These are phyloP conservation scores for Aptenodytes patagonicus DNA, from an alignment of 2,113 vertebrate species.

Conservation along the genomic window DNA sequence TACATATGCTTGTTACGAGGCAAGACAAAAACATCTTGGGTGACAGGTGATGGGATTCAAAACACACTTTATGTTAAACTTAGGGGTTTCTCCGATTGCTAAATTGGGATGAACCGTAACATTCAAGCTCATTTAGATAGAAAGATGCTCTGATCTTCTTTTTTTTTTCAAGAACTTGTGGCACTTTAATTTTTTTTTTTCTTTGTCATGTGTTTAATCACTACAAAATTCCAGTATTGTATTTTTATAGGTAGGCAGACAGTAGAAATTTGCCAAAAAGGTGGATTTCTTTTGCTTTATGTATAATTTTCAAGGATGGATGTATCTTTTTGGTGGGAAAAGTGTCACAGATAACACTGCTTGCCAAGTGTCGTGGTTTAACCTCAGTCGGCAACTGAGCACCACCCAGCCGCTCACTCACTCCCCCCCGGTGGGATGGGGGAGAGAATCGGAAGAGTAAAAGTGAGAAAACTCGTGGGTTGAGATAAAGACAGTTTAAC, in stretches of 20 bases:
- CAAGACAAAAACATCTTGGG: background rate
- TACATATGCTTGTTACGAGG: background rate
- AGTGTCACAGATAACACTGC: background rate
- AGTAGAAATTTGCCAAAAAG: background rate
- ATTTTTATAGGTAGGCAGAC: fast-evolving
- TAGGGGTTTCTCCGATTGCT: background rate
- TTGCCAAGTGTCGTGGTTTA: background rate
- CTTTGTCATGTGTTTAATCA: background rate
- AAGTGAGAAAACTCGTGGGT: too few relatives aligned
- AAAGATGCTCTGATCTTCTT: background rate
- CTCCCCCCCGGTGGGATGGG: too few relatives aligned
- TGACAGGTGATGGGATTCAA: background rate
- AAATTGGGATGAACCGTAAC: background rate
- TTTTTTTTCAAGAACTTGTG: background rate
- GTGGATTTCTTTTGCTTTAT: fast-evolving
- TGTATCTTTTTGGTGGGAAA: background rate
- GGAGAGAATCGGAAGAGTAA: too few relatives aligned
- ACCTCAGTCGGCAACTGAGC: too few relatives aligned
- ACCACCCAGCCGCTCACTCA: too few relatives aligned
- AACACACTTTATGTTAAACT: background rate
- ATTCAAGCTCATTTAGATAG: background rate
- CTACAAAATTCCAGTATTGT: background rate
- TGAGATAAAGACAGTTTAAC: too few relatives aligned
- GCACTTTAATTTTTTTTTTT: background rate
- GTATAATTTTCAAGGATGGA: background rate